Evolutionary conservation across 2,888 invertebrate species (phyloP).

Genomic region (Apamea anceps): DNA sequence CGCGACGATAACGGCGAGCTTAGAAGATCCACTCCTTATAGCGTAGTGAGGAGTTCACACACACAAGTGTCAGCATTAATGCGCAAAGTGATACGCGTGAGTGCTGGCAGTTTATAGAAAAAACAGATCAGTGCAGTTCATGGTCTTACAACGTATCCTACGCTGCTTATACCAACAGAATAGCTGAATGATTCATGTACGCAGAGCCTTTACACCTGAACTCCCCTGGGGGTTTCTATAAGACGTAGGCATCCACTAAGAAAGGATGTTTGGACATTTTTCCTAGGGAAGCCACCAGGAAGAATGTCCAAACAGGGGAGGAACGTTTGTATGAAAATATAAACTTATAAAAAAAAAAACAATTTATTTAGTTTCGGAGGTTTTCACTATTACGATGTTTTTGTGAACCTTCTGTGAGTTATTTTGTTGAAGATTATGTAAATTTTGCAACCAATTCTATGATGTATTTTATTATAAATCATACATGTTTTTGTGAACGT

Average conservation of each 20-base stretch:
- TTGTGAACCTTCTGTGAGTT: conserved; percentile 41
- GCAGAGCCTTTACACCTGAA: neutral
- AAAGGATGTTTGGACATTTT: neutral
- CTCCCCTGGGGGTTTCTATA: neutral
- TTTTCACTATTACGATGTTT: neutral
- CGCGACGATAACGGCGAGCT: conserved; percentile 14
- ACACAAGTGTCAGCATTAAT: neutral
- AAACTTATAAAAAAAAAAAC: too few species aligned
- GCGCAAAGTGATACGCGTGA: neutral
- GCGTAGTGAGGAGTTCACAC: neutral
- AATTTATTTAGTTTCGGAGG: neutral
- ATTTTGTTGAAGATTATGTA: neutral
- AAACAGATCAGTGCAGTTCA: neutral
- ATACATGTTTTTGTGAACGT: conserved; percentile 49
- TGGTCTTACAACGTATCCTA: neutral
- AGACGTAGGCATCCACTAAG: neutral
- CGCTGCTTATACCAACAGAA: neutral
- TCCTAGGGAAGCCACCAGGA: too few species aligned
- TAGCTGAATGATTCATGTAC: neutral
- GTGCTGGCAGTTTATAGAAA: neutral
- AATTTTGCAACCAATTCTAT: conserved; percentile 35
- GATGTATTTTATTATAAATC: conserved; percentile 51
- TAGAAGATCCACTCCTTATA: conserved; percentile 55
- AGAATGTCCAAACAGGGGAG: neutral
- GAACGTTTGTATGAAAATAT: neutral